Percentiles rank a stretch among this genome's conserved stretches.
These are phyloP conservation scores for Galaxea fascicularis DNA, from an alignment of 92 coral and sea anemone species.

Conservation along the genomic window DNA sequence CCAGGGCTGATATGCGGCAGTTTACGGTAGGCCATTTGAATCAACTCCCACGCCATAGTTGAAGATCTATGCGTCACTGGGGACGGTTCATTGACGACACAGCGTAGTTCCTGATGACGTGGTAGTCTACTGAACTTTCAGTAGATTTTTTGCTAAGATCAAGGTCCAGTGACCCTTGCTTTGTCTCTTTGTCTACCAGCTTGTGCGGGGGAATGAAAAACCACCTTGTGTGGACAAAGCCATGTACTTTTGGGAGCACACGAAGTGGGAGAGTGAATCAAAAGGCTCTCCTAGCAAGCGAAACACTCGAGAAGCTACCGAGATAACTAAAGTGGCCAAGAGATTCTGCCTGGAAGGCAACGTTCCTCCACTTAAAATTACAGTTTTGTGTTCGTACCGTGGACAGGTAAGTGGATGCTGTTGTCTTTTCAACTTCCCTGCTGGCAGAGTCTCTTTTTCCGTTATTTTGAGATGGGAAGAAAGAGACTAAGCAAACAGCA, in stretches of 20 bases:
- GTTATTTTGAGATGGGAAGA: too few relatives aligned
- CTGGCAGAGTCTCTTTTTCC: too few relatives aligned
- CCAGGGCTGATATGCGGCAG: too few relatives aligned
- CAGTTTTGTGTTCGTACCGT: conserved; percentile 89
- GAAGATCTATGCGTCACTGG: too few relatives aligned
- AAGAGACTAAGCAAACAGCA: too few relatives aligned
- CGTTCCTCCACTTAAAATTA: conserved; percentile 56
- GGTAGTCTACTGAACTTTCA: too few relatives aligned
- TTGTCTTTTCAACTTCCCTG: neutral
- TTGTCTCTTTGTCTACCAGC: conserved; percentile 20
- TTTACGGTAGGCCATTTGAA: too few relatives aligned
- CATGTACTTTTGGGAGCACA: conserved; percentile 82
- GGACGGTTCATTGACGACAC: too few relatives aligned
- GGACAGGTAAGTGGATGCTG: conserved; percentile 72
- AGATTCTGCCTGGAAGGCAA: conserved; percentile 33
- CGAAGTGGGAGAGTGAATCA: conserved; percentile 26
- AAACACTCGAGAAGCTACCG: conserved; percentile 68
- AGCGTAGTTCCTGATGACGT: too few relatives aligned
- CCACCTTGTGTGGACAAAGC: conserved; percentile 26
- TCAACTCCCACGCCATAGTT: too few relatives aligned
- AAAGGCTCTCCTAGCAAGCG: conserved; percentile 64
- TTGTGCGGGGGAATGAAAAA: conserved; percentile 19
- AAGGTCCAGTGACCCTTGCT: neutral
- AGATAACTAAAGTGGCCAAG: conserved; percentile 56
- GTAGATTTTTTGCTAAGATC: neutral